A percentile compares a stretch with the other conserved stretches of the same genome.
Evolutionary conservation across 2,888 invertebrate genomes (phyloP).

Genomic region (Mimumesa dahlbomi): DNA sequence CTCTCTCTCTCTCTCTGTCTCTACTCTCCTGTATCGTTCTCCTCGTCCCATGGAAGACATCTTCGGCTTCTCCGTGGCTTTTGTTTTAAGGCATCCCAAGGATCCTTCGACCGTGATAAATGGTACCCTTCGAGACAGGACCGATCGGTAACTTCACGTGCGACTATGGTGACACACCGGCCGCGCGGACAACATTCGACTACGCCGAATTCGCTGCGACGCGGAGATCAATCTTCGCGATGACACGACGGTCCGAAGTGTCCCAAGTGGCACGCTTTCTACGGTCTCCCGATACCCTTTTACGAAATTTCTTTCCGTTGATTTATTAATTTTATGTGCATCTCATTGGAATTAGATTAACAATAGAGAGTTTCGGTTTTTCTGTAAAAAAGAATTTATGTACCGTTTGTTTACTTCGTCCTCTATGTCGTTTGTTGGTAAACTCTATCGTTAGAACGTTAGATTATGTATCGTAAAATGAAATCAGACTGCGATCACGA

Average conservation of each 20-base stretch:
- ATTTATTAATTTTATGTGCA: too few species aligned
- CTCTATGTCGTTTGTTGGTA: too few species aligned
- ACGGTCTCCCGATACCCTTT: too few species aligned
- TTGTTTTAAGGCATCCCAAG: slow-evolving; percentile 77
- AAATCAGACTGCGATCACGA: slow-evolving; percentile 38
- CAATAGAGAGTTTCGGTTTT: too few species aligned
- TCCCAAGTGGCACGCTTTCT: too few species aligned
- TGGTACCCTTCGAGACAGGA: slow-evolving; percentile 67
- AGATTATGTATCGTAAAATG: too few species aligned
- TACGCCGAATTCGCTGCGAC: background rate
- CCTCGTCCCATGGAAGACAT: slow-evolving; percentile 61
- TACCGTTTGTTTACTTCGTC: too few species aligned
- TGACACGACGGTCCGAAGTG: slow-evolving; percentile 36
- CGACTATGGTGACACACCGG: slow-evolving; percentile 61
- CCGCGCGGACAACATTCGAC: slow-evolving; percentile 34
- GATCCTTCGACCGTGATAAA: slow-evolving; percentile 76
- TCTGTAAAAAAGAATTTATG: too few species aligned
- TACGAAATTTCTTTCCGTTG: too few species aligned
- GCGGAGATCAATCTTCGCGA: slow-evolving; percentile 45
- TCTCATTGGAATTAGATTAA: too few species aligned
- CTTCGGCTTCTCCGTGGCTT: slow-evolving; percentile 75
- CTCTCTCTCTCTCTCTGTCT: slow-evolving; percentile 8
- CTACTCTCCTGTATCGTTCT: slow-evolving; percentile 15
- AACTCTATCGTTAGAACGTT: too few species aligned
- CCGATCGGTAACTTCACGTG: slow-evolving; percentile 62